Base-by-base conservation (phyloP, 2,888 invertebrate genomes). In the Ophraella communa region DNA sequence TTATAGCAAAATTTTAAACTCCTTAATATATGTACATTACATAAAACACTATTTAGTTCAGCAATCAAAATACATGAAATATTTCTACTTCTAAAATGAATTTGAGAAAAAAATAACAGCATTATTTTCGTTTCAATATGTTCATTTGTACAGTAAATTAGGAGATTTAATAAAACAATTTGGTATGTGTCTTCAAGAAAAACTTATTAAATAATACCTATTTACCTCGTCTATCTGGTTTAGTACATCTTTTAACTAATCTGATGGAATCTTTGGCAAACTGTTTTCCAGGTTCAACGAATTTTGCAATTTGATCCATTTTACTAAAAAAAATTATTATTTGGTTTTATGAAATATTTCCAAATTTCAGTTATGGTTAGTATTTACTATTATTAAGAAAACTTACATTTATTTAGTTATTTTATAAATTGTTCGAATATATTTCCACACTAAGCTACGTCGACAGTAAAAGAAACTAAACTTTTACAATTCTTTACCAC, bases 261-360 rank as follows among this genome's bases (percentile, higher is more conserved):
- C 99, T 90, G 79, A 98, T 90, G 27, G 98, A 99, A 83, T 99
- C 99, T 86, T 99, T 99, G 78, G 96, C 90, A 83, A 99, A 99
- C 82, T 95, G 94, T 81, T 94, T 93, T 72, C 93, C 95, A 78
- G 99, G 98, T 83, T 98, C 96, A 66, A 96, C 87, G 79, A 96
- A 92, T 84, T 94, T 94, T 73, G 92, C 90, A 78, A 99, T 91
- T 88, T 98, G 98, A 88, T 99, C 98, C 98, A 99, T 99, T 39
- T 54, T 64, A 39, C 64, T 64, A 24, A 57, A 62, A 64, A 53
- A n/a, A 45, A 14, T 17, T 14, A 0, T 4, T n/a, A 4, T n/a
- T n/a, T 35, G 3, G 35, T 23, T 47, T 1, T 2, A 27, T 18
- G 14, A 57, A 57, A 27, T 11, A 14, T 10, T n/a, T 10, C 5